Percentiles rank a stretch among this genome's conserved stretches.
Conservation (phyloP, 2,888 invertebrate genomes). For the Gastrophysa polygoni region DNA sequence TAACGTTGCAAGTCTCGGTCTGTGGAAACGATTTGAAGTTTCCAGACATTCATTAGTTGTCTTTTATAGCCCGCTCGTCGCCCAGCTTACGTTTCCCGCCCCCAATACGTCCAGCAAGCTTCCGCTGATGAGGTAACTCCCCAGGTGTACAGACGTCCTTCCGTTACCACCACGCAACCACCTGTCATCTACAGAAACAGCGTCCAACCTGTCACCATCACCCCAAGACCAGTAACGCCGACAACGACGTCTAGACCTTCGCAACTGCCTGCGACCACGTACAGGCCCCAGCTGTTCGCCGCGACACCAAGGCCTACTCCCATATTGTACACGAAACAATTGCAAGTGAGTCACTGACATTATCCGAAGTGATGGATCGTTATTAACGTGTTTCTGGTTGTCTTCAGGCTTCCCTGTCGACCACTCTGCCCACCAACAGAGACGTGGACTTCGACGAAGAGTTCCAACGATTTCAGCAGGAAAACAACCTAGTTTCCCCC, state of each 20-base stretch:
- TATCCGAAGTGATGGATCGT: too few relatives aligned
- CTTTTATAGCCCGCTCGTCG: conserved; percentile 50
- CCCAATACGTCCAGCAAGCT: conserved; percentile 47
- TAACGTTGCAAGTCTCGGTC: too few relatives aligned
- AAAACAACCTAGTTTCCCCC: conserved; percentile 65
- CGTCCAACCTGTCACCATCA: conserved; percentile 64
- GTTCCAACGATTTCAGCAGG: conserved; percentile 73
- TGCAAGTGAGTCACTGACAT: conserved; percentile 35
- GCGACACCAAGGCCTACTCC: conserved; percentile 64
- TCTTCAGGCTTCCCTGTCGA: conserved; percentile 20
- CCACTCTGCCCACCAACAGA: conserved; percentile 33
- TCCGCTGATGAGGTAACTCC: conserved; percentile 41
- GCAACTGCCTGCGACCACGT: conserved; percentile 70
- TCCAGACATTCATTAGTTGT: too few relatives aligned
- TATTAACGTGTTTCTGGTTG: too few relatives aligned
- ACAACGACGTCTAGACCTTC: conserved; percentile 53
- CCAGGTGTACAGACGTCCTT: conserved; percentile 40
- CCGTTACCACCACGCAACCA: conserved; percentile 60
- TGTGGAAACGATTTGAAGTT: too few relatives aligned
- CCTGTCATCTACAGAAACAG: conserved; percentile 53
- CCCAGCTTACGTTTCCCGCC: conserved; percentile 55
- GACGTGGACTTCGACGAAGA: conserved; percentile 73
- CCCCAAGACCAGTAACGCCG: conserved; percentile 62
- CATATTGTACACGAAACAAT: conserved; percentile 52
- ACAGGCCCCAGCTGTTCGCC: conserved; percentile 65